Evolutionary conservation across 2,113 vertebrate genomes (phyloP).

Genomic region (zebrafish (Danio rerio)): GRCz12tu NC_133179.1:23807001-23807500

Average conservation of each 20-base stretch:
- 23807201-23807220: neutral
- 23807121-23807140: neutral
- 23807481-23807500: neutral
- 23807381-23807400: neutral
- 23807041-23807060: neutral
- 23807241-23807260: conserved; percentile 20
- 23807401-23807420: neutral
- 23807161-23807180: neutral
- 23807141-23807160: neutral
- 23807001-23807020: neutral
- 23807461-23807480: conserved; percentile 10
- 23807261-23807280: neutral
- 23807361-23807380: conserved; percentile 27
- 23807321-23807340: conserved; percentile 26
- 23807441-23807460: neutral
- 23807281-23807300: neutral
- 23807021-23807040: neutral
- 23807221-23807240: conserved; percentile 32
- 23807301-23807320: neutral
- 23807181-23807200: neutral
- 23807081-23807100: neutral
- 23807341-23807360: conserved; percentile 27
- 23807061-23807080: neutral
- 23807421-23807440: neutral
- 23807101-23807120: neutral